These are phyloP conservation scores for Coregonus suidteri DNA, from an alignment of 2,797 vertebrate species.

Conservation along the genomic window DNA sequence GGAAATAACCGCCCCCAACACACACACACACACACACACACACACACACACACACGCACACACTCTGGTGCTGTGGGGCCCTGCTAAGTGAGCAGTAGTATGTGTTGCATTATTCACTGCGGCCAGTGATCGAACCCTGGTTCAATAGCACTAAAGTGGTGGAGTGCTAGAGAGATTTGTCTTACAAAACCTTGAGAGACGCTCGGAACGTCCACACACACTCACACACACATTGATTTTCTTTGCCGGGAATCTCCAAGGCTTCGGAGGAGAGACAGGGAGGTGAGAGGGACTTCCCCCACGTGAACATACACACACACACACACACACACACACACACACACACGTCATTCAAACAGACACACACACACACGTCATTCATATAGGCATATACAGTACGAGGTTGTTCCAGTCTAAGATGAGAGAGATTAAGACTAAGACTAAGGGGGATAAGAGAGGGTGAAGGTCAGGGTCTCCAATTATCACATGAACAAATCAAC, in stretches of 20 bases:
- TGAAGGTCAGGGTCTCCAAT: background rate
- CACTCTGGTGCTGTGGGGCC: slow-evolving; percentile 66
- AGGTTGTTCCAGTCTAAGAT: too few species aligned
- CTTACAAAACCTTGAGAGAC: slow-evolving; percentile 99
- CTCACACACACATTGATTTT: slow-evolving; percentile 88
- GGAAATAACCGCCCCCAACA: slow-evolving; percentile 65
- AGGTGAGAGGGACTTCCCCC: slow-evolving; percentile 88
- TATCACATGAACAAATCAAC: background rate
- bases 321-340: slow-evolving; percentile 7
- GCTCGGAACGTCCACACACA: slow-evolving; percentile 79
- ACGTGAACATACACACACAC: slow-evolving; percentile 59
- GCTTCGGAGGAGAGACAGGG: slow-evolving; percentile 91
- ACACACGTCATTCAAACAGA: too few species aligned
- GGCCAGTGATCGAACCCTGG: slow-evolving; percentile 93
- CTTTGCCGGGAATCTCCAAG: slow-evolving; percentile 93
- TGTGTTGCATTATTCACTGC: slow-evolving; percentile 87
- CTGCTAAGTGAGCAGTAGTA: slow-evolving; percentile 88
- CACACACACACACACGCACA: slow-evolving; percentile 58
- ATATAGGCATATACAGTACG: too few species aligned
- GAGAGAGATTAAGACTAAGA: too few species aligned
- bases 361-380: too few species aligned
- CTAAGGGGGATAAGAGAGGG: background rate
- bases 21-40: slow-evolving; percentile 1
- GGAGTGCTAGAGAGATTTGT: slow-evolving; percentile 98
- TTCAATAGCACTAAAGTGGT: slow-evolving; percentile 99